A percentile compares a stretch with the other conserved stretches of the same genome.
Evolutionary conservation across 2,888 invertebrate genomes (phyloP).

Genomic region (Globia sparganii): DNA sequence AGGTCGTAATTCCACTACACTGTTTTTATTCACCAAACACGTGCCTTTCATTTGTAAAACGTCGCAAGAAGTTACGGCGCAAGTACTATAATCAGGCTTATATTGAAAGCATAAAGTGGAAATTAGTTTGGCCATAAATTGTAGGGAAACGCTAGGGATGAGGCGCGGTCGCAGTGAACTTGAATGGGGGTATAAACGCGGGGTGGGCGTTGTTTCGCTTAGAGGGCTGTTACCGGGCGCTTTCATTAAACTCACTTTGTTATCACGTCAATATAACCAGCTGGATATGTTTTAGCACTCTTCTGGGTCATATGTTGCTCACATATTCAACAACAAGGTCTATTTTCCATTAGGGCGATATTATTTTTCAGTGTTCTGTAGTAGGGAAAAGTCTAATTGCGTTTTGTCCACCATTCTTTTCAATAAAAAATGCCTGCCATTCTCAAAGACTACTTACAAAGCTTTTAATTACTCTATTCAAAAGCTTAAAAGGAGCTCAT

Average conservation of each 20-base stretch:
- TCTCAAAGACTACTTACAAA: background rate
- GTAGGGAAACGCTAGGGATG: conserved; percentile 79
- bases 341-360: conserved; percentile 46
- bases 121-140: conserved; percentile 65
- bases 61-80: conserved; percentile 67
- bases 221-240: conserved; percentile 80
- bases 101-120: conserved; percentile 64
- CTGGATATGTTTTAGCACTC: conserved; percentile 53
- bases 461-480: conserved; percentile 20
- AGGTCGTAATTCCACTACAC: conserved; percentile 70
- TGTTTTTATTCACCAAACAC: conserved; percentile 72
- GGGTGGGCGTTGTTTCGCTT: conserved; percentile 84
- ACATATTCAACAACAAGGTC: conserved; percentile 34
- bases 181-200: conserved; percentile 79
- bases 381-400: conserved; percentile 14
- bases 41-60: conserved; percentile 71
- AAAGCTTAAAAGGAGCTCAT: background rate
- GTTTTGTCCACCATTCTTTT: conserved; percentile 16
- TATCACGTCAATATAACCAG: conserved; percentile 66
- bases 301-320: conserved; percentile 55
- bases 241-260: conserved; percentile 82
- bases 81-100: conserved; percentile 68
- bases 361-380: background rate
- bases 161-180: conserved; percentile 80
- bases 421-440: background rate